Evolutionary conservation across 1,140 invertebrate genomes (phyloP).

Genomic region (Bacillus rossius): DNA sequence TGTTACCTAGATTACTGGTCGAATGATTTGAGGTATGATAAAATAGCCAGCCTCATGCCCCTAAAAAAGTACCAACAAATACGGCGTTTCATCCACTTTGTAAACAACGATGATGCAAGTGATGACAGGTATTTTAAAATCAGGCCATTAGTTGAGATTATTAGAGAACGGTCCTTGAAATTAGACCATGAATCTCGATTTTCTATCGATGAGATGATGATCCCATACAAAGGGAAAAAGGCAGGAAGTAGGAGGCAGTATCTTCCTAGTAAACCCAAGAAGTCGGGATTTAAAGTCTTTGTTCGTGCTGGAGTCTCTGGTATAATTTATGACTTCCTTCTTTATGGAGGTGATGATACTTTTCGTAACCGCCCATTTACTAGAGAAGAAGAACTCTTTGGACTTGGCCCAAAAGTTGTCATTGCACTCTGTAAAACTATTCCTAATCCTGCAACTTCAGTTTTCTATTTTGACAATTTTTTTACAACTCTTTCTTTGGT

Average conservation of each 20-base stretch:
- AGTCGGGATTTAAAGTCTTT: slow-evolving; percentile 30
- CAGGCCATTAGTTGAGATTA: slow-evolving; percentile 7
- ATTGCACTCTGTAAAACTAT: slow-evolving; percentile 2
- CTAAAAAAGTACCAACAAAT: no score
- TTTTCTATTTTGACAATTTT: slow-evolving; percentile 8
- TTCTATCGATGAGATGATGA: slow-evolving; percentile 34
- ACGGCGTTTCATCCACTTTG: no score
- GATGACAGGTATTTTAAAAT: slow-evolving; percentile 14
- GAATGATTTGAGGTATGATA: no score
- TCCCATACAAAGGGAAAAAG: slow-evolving; percentile 29
- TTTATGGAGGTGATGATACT: slow-evolving; percentile 17
- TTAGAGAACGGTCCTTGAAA: slow-evolving; percentile 25
- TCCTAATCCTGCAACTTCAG: not conserved
- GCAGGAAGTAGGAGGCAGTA: slow-evolving; percentile 26
- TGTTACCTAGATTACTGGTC: no score
- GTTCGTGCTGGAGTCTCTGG: slow-evolving; percentile 16
- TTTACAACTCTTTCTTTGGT: slow-evolving; percentile 1
- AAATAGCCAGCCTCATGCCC: no score
- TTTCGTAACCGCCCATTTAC: not conserved
- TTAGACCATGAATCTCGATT: slow-evolving; percentile 32
- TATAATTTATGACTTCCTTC: slow-evolving; percentile 23
- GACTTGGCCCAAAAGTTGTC: not conserved
- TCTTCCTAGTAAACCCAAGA: slow-evolving; percentile 29
- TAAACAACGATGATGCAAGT: no score
- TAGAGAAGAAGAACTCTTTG: not conserved